Evolutionary conservation across 2,113 vertebrate genomes (phyloP).

Genomic region (Phoenicopterus ruber): DNA sequence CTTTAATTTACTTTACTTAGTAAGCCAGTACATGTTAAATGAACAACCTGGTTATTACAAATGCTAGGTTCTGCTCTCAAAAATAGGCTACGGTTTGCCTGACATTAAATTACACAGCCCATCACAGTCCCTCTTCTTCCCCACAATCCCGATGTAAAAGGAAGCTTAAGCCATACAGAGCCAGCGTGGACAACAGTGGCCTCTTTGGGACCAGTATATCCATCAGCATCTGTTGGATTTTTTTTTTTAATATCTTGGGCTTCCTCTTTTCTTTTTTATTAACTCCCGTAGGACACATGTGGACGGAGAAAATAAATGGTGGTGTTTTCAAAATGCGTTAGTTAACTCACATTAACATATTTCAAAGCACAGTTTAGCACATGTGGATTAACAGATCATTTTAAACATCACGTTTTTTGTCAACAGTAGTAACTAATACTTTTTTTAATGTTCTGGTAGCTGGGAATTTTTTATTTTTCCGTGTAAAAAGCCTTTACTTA

Average conservation of each 20-base stretch:
- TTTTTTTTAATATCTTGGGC: neutral
- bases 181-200: neutral
- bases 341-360: neutral
- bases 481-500: neutral
- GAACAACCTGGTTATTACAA: constrained; percentile 24
- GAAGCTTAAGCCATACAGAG: neutral
- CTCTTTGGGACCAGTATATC: neutral
- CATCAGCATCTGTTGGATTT: neutral
- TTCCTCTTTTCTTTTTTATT: neutral
- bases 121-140: neutral
- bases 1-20: constrained; percentile 71
- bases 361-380: neutral
- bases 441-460: neutral
- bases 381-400: neutral
- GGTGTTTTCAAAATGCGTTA: neutral
- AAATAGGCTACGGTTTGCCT: constrained; percentile 6
- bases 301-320: neutral
- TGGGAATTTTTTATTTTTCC: neutral
- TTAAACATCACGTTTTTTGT: neutral
- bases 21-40: constrained; percentile 58
- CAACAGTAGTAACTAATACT: neutral
- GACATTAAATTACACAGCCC: neutral
- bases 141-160: neutral
- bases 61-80: neutral
- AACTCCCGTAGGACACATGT: neutral